Evolutionary conservation across 2,797 vertebrate genomes (phyloP), one percentile per base, ranked within the genome.

Genomic region (Urocyon cinereoargenteus): DNA sequence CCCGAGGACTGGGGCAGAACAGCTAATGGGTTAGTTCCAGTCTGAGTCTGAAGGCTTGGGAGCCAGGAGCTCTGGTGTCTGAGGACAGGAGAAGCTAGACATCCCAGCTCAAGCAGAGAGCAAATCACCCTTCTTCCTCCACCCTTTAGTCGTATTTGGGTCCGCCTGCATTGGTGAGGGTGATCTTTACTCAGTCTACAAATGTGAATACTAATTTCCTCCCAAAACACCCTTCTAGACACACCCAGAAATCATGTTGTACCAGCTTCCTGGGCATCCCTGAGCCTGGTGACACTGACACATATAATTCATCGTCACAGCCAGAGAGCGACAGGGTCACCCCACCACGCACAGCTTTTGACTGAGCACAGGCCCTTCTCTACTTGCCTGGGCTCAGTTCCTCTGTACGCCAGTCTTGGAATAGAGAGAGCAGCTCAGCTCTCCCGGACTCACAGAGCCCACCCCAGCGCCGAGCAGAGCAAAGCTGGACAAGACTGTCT

Each of bases 401-500:
- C 28, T 3, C 2, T 34, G 18, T 51, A 6, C 66, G 62, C 22
- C 59, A 40, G 11, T 34, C 24, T 6, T 22, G 68, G 62, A 21
- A 19, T 8, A 13, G 72, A 75, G n/a, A 0, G 24, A 81, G 72
- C 12, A 3, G 36, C 24, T 75, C 2, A 12, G 26, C 59, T 28
- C 2, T 40, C 57, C 7, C 4, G 19, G 64, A 49, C 28, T 28
- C 1, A 13, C 1, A 2, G 31, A 45, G 15, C 51, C 49, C 24
- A 1, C 9, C 24, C 34, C 24, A 5, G 3, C 0, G 0, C 19
- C 40, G 21, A 59, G 62, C 14, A 51, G 16, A 36, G 16, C 77
- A 34, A 57, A 79, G 75, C 72, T 68, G 68, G 24, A 21, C 6
- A 36, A 68, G 61, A 9, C 9, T 22, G 66, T 78, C 53, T 92